A percentile compares a stretch with the other conserved stretches of the same genome.
Evolutionary conservation across 2,888 invertebrate genomes (phyloP).

Genomic region (Venusia cambrica): DNA sequence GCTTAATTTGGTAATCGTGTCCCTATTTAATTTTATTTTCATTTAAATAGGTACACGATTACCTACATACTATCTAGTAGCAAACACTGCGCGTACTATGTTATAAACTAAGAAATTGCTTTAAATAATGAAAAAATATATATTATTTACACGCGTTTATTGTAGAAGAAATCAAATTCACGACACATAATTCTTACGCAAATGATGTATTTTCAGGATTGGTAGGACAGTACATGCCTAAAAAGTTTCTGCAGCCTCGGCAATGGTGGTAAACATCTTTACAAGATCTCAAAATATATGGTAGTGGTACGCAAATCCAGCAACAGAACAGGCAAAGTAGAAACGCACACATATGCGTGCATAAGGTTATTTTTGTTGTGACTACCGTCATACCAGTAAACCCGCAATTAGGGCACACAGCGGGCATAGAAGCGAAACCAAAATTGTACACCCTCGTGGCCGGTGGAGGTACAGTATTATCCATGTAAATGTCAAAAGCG

Average conservation of each 20-base stretch:
- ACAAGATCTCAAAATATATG: slow-evolving; percentile 67
- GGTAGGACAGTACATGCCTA: slow-evolving; percentile 70
- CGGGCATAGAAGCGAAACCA: slow-evolving; percentile 59
- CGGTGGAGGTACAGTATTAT: slow-evolving; percentile 49
- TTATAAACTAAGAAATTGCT: no score
- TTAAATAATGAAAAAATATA: not conserved
- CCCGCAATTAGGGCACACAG: slow-evolving; percentile 65
- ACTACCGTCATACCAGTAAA: slow-evolving; percentile 58
- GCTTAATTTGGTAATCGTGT: no score
- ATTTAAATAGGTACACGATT: no score
- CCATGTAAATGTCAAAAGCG: slow-evolving; percentile 69
- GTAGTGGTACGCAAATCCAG: slow-evolving; percentile 69
- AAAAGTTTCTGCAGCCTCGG: slow-evolving; percentile 60
- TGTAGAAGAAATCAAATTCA: slow-evolving; percentile 41
- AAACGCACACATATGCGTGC: slow-evolving; percentile 66
- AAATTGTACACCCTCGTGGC: slow-evolving; percentile 51
- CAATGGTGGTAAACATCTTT: slow-evolving; percentile 74
- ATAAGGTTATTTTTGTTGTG: slow-evolving; percentile 56
- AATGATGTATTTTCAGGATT: slow-evolving; percentile 41
- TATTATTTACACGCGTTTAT: no score
- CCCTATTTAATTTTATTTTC: no score
- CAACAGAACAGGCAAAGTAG: slow-evolving; percentile 66
- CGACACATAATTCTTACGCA: slow-evolving; percentile 7
- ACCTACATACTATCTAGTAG: no score
- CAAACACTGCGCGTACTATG: no score